Evolutionary conservation across 1,140 invertebrate species (phyloP).

Genomic region (Drosophila watanabei): DNA sequence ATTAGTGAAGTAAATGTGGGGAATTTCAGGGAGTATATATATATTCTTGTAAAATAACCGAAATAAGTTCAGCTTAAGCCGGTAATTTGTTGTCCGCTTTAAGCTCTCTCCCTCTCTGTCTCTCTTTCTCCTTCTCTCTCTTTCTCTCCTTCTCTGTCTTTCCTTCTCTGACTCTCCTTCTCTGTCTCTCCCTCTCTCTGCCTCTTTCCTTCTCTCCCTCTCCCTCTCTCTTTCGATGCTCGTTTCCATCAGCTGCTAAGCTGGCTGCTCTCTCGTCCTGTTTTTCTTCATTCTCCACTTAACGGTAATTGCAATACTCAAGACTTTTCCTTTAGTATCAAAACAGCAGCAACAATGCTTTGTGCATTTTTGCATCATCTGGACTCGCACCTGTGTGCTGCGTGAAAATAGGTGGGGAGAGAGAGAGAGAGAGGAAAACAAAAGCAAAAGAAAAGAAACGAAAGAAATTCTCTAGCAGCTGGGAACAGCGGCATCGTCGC

Average conservation of each 20-base stretch:
- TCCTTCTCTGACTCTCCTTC: neutral
- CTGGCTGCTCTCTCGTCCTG: neutral
- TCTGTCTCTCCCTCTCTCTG: too few relatives aligned
- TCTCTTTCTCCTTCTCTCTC: too few relatives aligned
- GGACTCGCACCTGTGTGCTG: neutral
- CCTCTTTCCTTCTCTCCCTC: too few relatives aligned
- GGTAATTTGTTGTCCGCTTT: slow-evolving; percentile 35
- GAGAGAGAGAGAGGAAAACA: slow-evolving; percentile 51
- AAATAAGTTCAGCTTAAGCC: slow-evolving; percentile 30
- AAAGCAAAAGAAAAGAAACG: slow-evolving; percentile 69
- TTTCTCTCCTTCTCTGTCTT: too few relatives aligned
- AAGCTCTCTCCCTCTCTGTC: slow-evolving; percentile 2
- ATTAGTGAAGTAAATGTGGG: slow-evolving; percentile 4
- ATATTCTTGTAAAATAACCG: slow-evolving; percentile 20
- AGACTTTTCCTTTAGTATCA: slow-evolving; percentile 38
- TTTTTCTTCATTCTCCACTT: slow-evolving; percentile 39
- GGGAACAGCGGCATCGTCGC: slow-evolving; percentile 56
- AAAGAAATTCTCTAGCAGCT: slow-evolving; percentile 35
- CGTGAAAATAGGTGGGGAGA: neutral
- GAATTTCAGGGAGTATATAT: neutral
- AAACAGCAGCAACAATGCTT: slow-evolving; percentile 19
- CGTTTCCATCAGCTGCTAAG: slow-evolving; percentile 36
- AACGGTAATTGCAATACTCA: slow-evolving; percentile 70
- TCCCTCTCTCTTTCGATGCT: neutral
- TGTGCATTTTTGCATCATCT: slow-evolving; percentile 45